Percentiles rank a stretch among this genome's conserved stretches.
These are phyloP conservation scores for Brachionus asplanchnoidis DNA, from an alignment of 1,140 invertebrate species.

Conservation along the genomic window DNA sequence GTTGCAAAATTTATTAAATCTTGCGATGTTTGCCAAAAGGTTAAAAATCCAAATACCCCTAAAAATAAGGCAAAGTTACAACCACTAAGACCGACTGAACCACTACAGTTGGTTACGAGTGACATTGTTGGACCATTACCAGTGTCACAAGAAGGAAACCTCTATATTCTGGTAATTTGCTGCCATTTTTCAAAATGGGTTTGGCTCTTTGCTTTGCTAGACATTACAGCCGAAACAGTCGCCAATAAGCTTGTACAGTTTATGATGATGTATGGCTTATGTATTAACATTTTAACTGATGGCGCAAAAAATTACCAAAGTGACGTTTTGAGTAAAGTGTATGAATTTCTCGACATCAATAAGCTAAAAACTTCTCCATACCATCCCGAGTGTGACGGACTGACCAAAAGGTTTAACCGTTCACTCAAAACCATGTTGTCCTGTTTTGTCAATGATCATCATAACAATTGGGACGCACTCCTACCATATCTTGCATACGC, in stretches of 20 bases:
- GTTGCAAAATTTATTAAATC: no score
- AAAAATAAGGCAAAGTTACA: no score
- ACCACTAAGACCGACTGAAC: no score
- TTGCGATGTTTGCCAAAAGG: no score
- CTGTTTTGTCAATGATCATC: conserved; percentile 25
- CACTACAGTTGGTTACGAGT: no score
- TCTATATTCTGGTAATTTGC: conserved; percentile 44
- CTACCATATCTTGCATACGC: neutral
- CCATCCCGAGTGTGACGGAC: conserved; percentile 44
- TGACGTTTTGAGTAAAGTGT: conserved; percentile 33
- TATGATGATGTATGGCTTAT: no score
- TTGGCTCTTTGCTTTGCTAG: conserved; percentile 35
- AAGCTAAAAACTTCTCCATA: conserved; percentile 42
- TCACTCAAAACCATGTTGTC: conserved; percentile 43
- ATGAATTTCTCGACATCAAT: neutral
- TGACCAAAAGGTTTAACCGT: conserved; percentile 45
- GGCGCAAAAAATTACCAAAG: no score
- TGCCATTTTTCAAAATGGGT: conserved; percentile 47
- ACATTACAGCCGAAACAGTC: conserved; percentile 17
- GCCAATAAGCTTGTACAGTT: conserved; percentile 13
- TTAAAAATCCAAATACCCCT: no score
- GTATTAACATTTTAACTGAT: no score
- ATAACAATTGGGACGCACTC: conserved; percentile 45
- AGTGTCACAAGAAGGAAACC: conserved; percentile 38
- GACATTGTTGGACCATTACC: conserved; percentile 44